A percentile compares a stretch with the other conserved stretches of the same genome.
phyloP scores from a whole-genome alignment of 2,888 invertebrate species.

The Marronus borbonicus region DNA sequence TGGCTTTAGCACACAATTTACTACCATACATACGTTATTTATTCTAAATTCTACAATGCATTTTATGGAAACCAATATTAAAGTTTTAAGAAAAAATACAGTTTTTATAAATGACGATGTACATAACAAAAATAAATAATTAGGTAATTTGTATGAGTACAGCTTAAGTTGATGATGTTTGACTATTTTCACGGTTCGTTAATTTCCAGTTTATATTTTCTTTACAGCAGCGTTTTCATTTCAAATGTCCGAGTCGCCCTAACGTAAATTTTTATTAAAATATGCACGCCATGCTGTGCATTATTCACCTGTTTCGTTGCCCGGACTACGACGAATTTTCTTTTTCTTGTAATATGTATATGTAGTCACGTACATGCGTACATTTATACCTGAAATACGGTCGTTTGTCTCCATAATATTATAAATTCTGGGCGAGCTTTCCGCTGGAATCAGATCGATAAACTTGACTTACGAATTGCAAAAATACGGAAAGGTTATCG shows the following conservation, averaged over 20 bases:
- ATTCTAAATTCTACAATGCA: no score
- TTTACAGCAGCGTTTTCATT: neutral
- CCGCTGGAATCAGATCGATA: conserved; percentile 1
- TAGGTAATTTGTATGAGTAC: no score
- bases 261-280: conserved; percentile 12
- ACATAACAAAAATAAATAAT: no score
- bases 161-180: neutral
- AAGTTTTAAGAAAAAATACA: no score
- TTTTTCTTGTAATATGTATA: conserved; percentile 14
- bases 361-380: conserved; percentile 22
- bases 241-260: neutral
- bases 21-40: no score
- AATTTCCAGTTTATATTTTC: neutral
- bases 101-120: no score
- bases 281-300: neutral
- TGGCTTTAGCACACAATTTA: no score
- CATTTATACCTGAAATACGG: conserved; percentile 17
- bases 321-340: neutral
- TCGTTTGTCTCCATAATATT: conserved; percentile 33
- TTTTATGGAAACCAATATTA: no score
- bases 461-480: neutral
- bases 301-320: conserved; percentile 9
- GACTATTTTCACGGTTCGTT: neutral
- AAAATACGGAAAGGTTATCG: neutral
- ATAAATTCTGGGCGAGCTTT: conserved; percentile 16